Evolutionary conservation across 2,888 invertebrate species (phyloP), one percentile per base, ranked within the genome.

Genomic region (Aporophyla lueneburgensis): DNA sequence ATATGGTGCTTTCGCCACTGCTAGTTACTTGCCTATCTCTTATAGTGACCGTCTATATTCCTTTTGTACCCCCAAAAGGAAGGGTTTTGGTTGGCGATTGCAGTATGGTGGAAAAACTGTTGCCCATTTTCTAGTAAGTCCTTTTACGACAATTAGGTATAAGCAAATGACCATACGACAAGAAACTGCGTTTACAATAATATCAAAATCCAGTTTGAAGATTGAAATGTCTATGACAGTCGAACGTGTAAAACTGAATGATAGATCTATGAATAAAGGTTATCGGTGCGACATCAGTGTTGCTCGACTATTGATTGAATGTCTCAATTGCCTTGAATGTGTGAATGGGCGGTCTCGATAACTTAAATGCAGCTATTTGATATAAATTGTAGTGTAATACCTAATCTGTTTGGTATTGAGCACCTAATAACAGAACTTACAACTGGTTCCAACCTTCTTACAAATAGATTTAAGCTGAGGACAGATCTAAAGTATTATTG

Each of bases 181-280:
- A n/a, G 19, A 43, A 27, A 51, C 27, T 24, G 2, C 27, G 19
- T 14, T 46, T 14, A 46, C 33, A 46, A 16, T 51, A 21, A 21
- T 49, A 58, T n/a, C 6, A 59, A 66, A 70, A 66, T 49, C 65
- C 24, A 9, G 65, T 70, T 61, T 21, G n/a, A 5, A 40, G 51
- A 82, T 81, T 75, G 76, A 81, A 65, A 66, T 49, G 59, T 84
- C 63, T 53, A 19, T 21, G 16, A 33, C 24, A 56, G 46, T 63
- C n/a, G n/a, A 80, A 59, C 49, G 58, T 63, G 67, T 71, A 14
- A 79, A 68, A 61, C 43, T 67, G 68, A 81, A 9, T 73, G 74
- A 70, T 53, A 69, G 71, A 71, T 74, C 33, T 19, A 54, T 81
- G 71, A 81, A 85, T 76, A 69, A 68, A 58, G 76, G 81, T 82